Evolutionary conservation across 2,113 vertebrate genomes (phyloP), one percentile per base, ranked within the genome.

Genomic region (Recurvirostra avosetta): DNA sequence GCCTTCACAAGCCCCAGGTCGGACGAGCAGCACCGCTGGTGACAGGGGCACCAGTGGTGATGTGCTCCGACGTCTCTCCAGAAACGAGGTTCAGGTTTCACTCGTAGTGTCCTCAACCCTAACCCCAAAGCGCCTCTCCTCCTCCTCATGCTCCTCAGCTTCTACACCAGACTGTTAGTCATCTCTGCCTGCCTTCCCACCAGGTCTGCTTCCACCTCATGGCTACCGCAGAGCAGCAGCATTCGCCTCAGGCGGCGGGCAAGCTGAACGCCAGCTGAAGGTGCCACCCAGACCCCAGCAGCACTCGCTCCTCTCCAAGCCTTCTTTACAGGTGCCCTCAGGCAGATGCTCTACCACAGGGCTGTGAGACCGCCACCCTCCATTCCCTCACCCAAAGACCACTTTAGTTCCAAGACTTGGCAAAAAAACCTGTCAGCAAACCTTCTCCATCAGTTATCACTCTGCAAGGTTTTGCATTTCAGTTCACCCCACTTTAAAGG

Each of bases 191-290:
- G 16, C 8, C 7, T 5, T 71, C 55, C 82, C 63, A 61, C 22
- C 65, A 45, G 25, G 7, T 15, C 41, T 72, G n/a, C 17, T 62
- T 49, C 58, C n/a, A 47, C 45, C 55, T 55, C 66, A 56, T 1
- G 6, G 2, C 68, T 26, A 7, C 49, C 2, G 0, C 55, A 9
- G 66, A 34, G 43, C 4, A 2, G 58, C 7, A 47, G 32, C 38
- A 1, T 3, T 36, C 2, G 1, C 58, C 61, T 18, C 1, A 3
- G 49, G 25, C 1, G 3, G 0, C 16, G 38, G 59, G 32, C 12
- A 40, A 76, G 30, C 38, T 21, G 13, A 40, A 62, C 32, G 2
- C 1, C 71, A 52, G 19, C 43, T 15, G 75, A 32, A 52, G 40
- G 34, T 4, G 34, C 65, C 59, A 16, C 6, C 10, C 45, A 23